phyloP scores from a whole-genome alignment of 2,113 vertebrate species.

The Columbina picui region DNA sequence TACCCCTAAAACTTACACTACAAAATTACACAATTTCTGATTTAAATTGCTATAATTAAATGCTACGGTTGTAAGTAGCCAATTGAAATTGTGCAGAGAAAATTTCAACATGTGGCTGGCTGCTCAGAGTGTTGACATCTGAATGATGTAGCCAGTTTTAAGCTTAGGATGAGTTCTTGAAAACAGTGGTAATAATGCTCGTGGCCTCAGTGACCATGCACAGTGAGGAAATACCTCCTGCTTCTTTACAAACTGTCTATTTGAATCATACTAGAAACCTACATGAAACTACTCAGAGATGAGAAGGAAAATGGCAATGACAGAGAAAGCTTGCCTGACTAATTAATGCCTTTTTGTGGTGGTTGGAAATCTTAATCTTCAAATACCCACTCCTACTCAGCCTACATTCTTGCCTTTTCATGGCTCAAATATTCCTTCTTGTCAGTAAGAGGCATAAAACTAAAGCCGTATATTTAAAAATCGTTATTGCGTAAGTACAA shows the following conservation, averaged over 20 bases:
- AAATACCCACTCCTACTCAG: background rate
- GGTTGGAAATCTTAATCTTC: constrained; percentile 1
- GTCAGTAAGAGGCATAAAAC: background rate
- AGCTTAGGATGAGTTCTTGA: background rate
- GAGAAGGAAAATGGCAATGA: background rate
- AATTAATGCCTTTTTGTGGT: constrained; percentile 10
- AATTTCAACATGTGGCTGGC: constrained; percentile 25
- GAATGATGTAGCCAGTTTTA: background rate
- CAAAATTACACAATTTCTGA: background rate
- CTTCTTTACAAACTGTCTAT: background rate
- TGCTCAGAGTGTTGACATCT: background rate
- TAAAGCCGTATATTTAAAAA: background rate
- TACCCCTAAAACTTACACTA: background rate
- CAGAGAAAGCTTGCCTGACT: background rate
- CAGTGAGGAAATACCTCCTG: background rate
- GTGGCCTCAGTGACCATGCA: background rate
- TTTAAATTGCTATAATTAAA: constrained; percentile 10
- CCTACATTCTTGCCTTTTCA: background rate
- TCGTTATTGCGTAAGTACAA: background rate
- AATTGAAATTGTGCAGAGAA: constrained; percentile 34
- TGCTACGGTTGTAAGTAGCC: background rate
- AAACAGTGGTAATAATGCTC: background rate
- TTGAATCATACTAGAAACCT: background rate
- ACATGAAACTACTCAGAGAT: background rate
- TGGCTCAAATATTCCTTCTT: background rate